phyloP scores from a whole-genome alignment of 2,113 vertebrate species.

The Silurus asotus region DNA sequence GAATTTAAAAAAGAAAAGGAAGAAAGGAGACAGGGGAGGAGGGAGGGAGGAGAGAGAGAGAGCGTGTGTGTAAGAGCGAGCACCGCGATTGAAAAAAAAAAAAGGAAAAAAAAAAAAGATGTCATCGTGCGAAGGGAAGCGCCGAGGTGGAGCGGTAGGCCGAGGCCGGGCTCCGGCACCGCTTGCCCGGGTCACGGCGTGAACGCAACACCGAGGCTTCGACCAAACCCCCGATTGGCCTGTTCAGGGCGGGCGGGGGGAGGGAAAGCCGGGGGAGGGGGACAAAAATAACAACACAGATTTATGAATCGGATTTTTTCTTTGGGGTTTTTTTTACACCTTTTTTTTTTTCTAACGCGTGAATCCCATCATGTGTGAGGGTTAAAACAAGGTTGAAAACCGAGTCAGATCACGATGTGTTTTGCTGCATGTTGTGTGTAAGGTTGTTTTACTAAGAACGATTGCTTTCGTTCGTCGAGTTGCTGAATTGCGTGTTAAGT shows the following conservation, averaged over 20 bases:
- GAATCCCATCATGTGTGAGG: conserved; percentile 59
- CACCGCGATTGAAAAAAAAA: conserved; percentile 31
- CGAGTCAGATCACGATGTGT: conserved; percentile 42
- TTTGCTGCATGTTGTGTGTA: conserved; percentile 49
- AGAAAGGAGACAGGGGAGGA: conserved; percentile 53
- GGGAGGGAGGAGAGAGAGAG: background rate
- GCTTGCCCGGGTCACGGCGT: conserved; percentile 65
- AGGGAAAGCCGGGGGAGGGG: conserved; percentile 52
- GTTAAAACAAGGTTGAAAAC: conserved; percentile 58
- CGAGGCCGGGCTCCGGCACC: conserved; percentile 65
- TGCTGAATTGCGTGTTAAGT: conserved; percentile 17
- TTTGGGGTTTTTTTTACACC: conserved; percentile 53
- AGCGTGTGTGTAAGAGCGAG: conserved; percentile 52
- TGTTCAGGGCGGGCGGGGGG: conserved; percentile 54
- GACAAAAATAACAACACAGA: conserved; percentile 51
- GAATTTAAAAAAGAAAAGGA: conserved; percentile 63
- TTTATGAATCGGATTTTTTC: conserved; percentile 36
- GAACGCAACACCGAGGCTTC: conserved; percentile 75
- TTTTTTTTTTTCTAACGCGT: conserved; percentile 57
- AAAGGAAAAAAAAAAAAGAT: conserved; percentile 70
- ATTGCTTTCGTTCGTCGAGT: conserved; percentile 52
- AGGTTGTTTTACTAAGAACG: conserved; percentile 53
- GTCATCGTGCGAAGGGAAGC: conserved; percentile 70
- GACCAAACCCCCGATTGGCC: conserved; percentile 69
- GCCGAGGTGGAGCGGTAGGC: conserved; percentile 74